A percentile compares a stretch with the other conserved stretches of the same genome.
Evolutionary conservation across 2,888 invertebrate species (phyloP).

Genomic region (Tachina fera): DNA sequence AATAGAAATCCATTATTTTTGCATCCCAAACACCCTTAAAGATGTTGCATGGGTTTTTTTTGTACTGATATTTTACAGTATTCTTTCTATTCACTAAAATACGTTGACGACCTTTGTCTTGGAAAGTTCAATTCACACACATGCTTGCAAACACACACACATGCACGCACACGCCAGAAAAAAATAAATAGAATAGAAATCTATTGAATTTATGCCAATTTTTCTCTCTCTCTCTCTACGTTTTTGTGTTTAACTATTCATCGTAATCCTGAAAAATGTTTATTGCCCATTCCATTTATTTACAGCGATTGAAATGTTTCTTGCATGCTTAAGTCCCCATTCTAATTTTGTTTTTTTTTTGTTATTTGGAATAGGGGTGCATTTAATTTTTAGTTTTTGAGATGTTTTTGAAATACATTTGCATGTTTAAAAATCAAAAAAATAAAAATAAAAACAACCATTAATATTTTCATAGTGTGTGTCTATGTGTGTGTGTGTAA

Average conservation of each 20-base stretch:
- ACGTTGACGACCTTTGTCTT: conserved; percentile 69
- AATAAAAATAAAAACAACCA: conserved; percentile 68
- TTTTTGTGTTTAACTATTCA: conserved; percentile 13
- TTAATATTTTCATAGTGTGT: conserved; percentile 41
- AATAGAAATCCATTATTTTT: conserved; percentile 58
- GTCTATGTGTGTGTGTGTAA: conserved; percentile 9
- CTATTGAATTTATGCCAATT: conserved; percentile 65
- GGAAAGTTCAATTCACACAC: conserved; percentile 61
- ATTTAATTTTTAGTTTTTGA: conserved; percentile 53
- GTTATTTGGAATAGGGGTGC: conserved; percentile 72
- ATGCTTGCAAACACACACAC: conserved; percentile 8
- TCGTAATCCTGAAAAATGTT: conserved; percentile 61
- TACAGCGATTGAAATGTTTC: conserved; percentile 1
- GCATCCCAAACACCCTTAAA: conserved; percentile 63
- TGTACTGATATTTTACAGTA: conserved; percentile 34
- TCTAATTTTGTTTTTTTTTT: neutral
- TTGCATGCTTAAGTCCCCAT: conserved; percentile 32
- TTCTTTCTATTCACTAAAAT: conserved; percentile 63
- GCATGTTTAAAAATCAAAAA: conserved; percentile 78
- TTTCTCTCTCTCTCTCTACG: conserved; percentile 4
- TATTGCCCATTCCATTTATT: conserved; percentile 50
- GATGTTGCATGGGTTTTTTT: conserved; percentile 29
- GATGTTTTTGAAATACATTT: conserved; percentile 71
- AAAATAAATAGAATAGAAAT: conserved; percentile 31
- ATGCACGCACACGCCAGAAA: conserved; percentile 9